Evolutionary conservation across 2,888 invertebrate genomes (phyloP).

Genomic region (Sphecodes monilicornis): DNA sequence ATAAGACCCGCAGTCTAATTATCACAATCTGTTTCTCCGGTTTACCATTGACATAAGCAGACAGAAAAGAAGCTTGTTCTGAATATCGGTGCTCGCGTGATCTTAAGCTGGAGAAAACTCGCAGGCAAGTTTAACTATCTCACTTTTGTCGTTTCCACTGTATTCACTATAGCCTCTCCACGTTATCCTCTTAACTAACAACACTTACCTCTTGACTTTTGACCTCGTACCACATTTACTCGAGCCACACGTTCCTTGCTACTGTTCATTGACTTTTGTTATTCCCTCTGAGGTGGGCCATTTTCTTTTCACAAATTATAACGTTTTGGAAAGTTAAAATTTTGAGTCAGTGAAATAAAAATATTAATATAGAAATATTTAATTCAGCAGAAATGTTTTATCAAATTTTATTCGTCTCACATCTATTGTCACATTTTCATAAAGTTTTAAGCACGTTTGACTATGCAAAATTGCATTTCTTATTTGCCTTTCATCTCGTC

Average conservation of each 20-base stretch:
- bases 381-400: background rate
- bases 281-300: background rate
- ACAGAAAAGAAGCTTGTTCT: background rate
- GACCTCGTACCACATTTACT: slow-evolving; percentile 55
- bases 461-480: background rate
- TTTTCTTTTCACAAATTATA: no score
- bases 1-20: background rate
- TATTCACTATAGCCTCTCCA: slow-evolving; percentile 2
- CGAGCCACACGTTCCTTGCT: slow-evolving; percentile 24
- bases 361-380: background rate
- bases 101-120: slow-evolving; percentile 2
- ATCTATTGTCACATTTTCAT: background rate
- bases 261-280: slow-evolving; percentile 20
- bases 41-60: background rate
- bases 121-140: slow-evolving; percentile 11
- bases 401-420: no score
- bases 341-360: background rate
- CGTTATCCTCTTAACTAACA: slow-evolving; percentile 37
- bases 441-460: background rate
- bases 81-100: background rate
- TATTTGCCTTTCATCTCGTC: background rate
- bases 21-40: background rate
- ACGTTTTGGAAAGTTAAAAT: background rate
- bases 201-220: slow-evolving; percentile 38
- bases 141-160: slow-evolving; percentile 8